Base-by-base conservation (phyloP, 2,113 vertebrate species). In the Tylochromis polylepis region DNA sequence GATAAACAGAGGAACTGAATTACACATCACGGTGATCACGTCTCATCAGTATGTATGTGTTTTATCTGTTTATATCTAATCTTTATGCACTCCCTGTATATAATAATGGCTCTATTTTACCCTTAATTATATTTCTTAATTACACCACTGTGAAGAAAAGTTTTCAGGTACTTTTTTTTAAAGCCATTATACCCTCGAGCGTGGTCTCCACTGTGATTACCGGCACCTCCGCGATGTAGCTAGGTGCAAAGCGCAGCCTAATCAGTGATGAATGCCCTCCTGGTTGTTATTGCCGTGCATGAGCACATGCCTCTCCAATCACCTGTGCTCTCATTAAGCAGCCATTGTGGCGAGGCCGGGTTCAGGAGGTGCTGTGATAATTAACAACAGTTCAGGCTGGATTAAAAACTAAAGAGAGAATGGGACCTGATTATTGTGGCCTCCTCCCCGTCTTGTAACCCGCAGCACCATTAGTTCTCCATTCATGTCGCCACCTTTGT, bases 321-420 rank as follows among this genome's bases (percentile, higher is more conserved):
- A 89, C 75, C 90, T 83, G 84, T n/a, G 15, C 79, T 51, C 92
- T 94, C 92, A 89, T 94, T 95, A 94, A 92, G 56, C 85, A 79
- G 29, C 89, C 82, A 86, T 92, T 92, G 91, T 93, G 88, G 6
- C 11, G 81, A 4, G 70, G 75, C 70, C 57, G 5, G 79, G 89
- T 92, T 82, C 89, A 92, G 82, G 87, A 82, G 90, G 92, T 90
- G 90, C 8, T 80, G 7, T 41, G 88, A 88, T 93, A 89, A 95
- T 89, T 88, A 86, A 89, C 89, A 80, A 75, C 89, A 84, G 88
- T 89, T 85, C 85, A 56, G 88, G 57, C 36, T 60, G 57, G 87
- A 95, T 93, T 92, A 89, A 85, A 93, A 86, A 79, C 84, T 55
- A 58, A 86, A 77, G 51, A 79, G 49, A 89, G 84, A 91, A 90